Evolutionary conservation across 2,888 invertebrate species (phyloP).

Genomic region (Microchrysa polita): DNA sequence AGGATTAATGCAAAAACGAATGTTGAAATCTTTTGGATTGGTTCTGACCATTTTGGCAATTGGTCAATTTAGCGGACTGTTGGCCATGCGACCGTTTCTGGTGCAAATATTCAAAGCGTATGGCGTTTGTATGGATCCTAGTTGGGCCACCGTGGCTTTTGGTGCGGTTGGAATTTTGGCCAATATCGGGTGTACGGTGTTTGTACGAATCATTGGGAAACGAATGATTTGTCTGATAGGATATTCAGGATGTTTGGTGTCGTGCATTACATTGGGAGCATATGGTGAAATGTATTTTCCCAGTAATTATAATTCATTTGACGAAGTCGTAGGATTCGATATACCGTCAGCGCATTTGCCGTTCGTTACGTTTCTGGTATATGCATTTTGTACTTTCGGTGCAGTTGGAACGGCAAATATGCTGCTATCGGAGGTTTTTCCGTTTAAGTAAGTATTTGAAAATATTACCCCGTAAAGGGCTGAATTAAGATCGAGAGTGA

Average conservation of each 20-base stretch:
- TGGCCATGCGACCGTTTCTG: conserved; percentile 68
- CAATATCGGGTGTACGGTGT: conserved; percentile 63
- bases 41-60: conserved; percentile 68
- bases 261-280: conserved; percentile 63
- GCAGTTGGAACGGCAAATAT: conserved; percentile 67
- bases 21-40: conserved; percentile 66
- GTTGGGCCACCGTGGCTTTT: conserved; percentile 67
- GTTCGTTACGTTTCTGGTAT: conserved; percentile 54
- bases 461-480: no score
- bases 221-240: conserved; percentile 66
- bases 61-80: conserved; percentile 66
- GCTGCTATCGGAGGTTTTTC: conserved; percentile 69
- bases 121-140: conserved; percentile 60
- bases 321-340: conserved; percentile 52
- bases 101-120: conserved; percentile 66
- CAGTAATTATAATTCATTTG: conserved; percentile 65
- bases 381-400: conserved; percentile 51
- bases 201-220: conserved; percentile 66
- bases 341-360: conserved; percentile 54
- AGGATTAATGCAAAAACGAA: conserved; percentile 67
- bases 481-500: no score
- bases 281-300: conserved; percentile 64
- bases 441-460: conserved; percentile 67
- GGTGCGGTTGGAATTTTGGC: conserved; percentile 66
- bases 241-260: conserved; percentile 63